These are phyloP conservation scores for Centropyge bicolor DNA, from an alignment of 2,797 vertebrate genomes.

Conservation along the genomic window DNA sequence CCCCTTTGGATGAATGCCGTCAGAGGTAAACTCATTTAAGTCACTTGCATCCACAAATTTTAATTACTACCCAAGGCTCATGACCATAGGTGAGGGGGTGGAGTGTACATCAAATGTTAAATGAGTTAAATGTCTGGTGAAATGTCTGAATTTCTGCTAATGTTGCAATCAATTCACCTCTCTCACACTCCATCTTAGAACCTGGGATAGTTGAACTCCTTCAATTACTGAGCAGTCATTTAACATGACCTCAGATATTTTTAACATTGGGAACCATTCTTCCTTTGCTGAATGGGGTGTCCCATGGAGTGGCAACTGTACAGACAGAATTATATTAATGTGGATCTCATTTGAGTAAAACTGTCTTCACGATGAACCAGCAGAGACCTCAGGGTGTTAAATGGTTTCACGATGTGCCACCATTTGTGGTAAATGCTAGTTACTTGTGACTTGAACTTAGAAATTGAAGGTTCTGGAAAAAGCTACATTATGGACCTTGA, in stretches of 20 bases:
- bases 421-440: background rate
- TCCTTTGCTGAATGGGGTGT: background rate
- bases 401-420: background rate
- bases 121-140: background rate
- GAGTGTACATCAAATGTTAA: conserved; percentile 2
- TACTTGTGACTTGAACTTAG: background rate
- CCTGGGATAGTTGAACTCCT: background rate
- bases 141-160: background rate
- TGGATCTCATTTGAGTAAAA: background rate
- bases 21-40: background rate
- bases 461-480: background rate
- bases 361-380: background rate
- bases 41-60: background rate
- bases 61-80: background rate
- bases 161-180: background rate
- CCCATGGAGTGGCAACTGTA: background rate
- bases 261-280: background rate
- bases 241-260: too few relatives aligned
- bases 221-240: background rate
- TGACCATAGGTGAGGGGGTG: background rate
- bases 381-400: background rate
- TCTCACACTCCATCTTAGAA: background rate
- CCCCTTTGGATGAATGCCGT: background rate
- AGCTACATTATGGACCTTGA: background rate
- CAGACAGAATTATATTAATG: background rate